phyloP scores from a whole-genome alignment of 1,140 invertebrate genomes.

The Drosophila punjabiensis region DNA sequence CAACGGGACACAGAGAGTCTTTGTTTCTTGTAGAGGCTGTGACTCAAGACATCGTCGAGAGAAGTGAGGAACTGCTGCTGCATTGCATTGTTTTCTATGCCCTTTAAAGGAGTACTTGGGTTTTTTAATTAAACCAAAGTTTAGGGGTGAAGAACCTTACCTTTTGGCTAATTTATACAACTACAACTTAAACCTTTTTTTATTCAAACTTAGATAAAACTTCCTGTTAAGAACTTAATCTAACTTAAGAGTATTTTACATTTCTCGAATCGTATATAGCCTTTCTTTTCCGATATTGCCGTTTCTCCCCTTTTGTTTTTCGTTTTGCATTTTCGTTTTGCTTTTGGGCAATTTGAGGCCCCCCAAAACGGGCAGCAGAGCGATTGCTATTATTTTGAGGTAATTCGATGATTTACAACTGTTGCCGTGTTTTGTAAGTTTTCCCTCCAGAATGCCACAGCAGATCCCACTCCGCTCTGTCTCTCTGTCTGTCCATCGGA shows the following conservation, averaged over 20 bases:
- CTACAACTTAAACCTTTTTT: no score
- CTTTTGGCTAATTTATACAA: not conserved
- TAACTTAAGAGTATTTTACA: conserved; percentile 9
- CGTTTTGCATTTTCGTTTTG: conserved; percentile 71
- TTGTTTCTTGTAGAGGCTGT: conserved; percentile 41
- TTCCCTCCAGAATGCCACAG: conserved; percentile 69
- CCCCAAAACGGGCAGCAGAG: conserved; percentile 58
- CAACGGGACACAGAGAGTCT: conserved; percentile 42
- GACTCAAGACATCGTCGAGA: conserved; percentile 44
- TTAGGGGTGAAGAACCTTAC: no score
- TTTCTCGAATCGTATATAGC: not conserved
- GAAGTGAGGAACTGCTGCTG: conserved; percentile 48
- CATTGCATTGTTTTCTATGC: conserved; percentile 34
- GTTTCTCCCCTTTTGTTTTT: conserved; percentile 9
- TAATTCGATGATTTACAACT: conserved; percentile 83
- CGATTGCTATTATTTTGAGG: conserved; percentile 83
- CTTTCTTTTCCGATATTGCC: not conserved
- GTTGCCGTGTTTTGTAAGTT: conserved; percentile 82
- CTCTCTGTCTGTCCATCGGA: conserved; percentile 19
- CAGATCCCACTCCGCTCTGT: conserved; percentile 47
- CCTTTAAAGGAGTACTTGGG: conserved; percentile 4
- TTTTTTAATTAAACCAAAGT: not conserved
- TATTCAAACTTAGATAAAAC: no score
- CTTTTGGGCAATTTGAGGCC: conserved; percentile 48
- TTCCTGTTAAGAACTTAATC: not conserved